Base-by-base conservation (phyloP, 2,888 invertebrate genomes). In the Phalera bucephala region DNA sequence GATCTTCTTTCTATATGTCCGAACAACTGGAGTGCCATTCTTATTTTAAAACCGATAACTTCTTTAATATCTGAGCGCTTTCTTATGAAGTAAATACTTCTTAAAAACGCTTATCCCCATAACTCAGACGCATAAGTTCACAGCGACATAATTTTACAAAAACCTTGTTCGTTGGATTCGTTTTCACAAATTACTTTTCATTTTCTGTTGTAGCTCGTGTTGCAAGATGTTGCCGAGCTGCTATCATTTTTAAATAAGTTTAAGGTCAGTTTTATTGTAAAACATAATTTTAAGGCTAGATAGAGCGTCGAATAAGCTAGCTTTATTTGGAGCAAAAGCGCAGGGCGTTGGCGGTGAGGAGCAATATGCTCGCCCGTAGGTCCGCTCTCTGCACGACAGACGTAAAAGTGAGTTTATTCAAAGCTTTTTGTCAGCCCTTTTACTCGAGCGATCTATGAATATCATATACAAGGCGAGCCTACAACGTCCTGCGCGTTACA, bases 351-450 rank as follows among this genome's bases (percentile, higher is more conserved):
- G 42, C 43, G n/a, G 43, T 44, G n/a, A 17, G 43, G 6, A n/a
- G 36, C 9, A 40, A 38, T 21, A 42, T 49, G 42, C 14, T 45
- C 35, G 34, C 40, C 7, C 48, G 49, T n/a, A 42, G 40, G 20
- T 42, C 43, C 31, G 29, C 33, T 9, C 38, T 33, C n/a, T 43
- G 43, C 25, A 42, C 13, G 2, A 8, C 12, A 1, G 8, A 12
- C 5, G 33, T 34, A 2, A 34, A 28, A 10, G 9, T 34, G 9
- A 34, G 27, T 12, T 19, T 34, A 2, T 34, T 34, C 9, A 27
- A 14, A 25, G 9, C 33, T 3, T 34, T 19, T 12, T 36, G 31
- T 17, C 23, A 31, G 17, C 11, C 30, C 7, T 17, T 36, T 11
- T 36, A 36, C 30, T 21, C 36, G 30, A 21, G 30, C 15, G 19